Conservation (phyloP, 2,797 vertebrate genomes). For the Acanthurus tractus region DNA sequence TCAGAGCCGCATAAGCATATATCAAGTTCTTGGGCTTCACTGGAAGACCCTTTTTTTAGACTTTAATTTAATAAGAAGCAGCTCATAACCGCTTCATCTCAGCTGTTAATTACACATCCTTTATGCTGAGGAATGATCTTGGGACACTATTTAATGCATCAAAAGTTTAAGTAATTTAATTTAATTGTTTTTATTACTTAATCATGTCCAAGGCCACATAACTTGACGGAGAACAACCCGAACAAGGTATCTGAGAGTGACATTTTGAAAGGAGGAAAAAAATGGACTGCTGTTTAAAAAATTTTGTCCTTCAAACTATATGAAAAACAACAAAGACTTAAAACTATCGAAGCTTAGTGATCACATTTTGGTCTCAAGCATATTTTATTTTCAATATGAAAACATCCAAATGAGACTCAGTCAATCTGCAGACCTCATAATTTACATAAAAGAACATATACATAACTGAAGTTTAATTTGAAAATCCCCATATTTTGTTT, state of each 20-base stretch:
- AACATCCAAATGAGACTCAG: not conserved
- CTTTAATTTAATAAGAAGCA: constrained; percentile 87
- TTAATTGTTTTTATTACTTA: constrained; percentile 90
- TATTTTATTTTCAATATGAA: not conserved
- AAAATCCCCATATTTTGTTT: not conserved
- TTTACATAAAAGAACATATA: not conserved
- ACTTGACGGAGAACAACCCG: constrained; percentile 72
- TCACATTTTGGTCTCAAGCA: constrained; percentile 1
- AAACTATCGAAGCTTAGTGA: constrained; percentile 3
- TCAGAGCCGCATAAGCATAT: constrained; percentile 83
- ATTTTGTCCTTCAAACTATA: constrained; percentile 39
- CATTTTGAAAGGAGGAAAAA: constrained; percentile 18
- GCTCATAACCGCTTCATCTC: constrained; percentile 83
- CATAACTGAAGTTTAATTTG: not conserved
- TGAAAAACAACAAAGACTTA: constrained; percentile 1
- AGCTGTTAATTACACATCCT: constrained; percentile 85
- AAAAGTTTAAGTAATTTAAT: constrained; percentile 89
- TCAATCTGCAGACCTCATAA: not conserved
- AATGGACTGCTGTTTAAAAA: constrained; percentile 27
- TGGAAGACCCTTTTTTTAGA: constrained; percentile 74
- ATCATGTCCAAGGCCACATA: constrained; percentile 80
- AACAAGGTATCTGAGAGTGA: constrained; percentile 59
- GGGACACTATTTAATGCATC: constrained; percentile 87
- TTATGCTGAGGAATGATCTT: constrained; percentile 86
- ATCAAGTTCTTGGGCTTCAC: constrained; percentile 76